These are phyloP conservation scores for Nycticebus coucang DNA, from an alignment of 2,113 vertebrate species.

Conservation along the genomic window DNA sequence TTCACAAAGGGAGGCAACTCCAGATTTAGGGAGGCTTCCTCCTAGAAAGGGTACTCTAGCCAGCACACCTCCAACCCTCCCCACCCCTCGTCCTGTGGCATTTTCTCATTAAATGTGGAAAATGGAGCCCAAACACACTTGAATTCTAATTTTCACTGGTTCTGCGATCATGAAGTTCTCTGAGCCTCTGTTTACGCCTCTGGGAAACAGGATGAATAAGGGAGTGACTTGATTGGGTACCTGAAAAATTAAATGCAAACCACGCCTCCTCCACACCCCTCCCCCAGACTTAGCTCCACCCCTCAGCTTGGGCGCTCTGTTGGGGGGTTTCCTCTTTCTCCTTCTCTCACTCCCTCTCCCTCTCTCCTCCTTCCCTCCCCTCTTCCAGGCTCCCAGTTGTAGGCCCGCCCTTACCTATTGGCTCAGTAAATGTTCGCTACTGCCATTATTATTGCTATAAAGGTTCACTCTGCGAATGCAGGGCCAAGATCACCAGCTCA, in stretches of 20 bases:
- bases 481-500: neutral
- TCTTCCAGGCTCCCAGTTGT: neutral
- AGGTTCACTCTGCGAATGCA: neutral
- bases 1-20: constrained; percentile 8
- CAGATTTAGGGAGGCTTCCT: neutral
- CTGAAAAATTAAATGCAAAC: neutral
- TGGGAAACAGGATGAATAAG: neutral
- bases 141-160: neutral
- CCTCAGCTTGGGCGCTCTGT: neutral
- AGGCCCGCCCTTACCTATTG: accelerated
- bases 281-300: neutral
- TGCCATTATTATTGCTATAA: neutral
- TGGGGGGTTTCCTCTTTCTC: too few relatives aligned
- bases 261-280: neutral
- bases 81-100: neutral
- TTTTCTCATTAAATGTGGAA: neutral
- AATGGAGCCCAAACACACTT: neutral
- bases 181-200: neutral
- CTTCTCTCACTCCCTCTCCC: too few relatives aligned
- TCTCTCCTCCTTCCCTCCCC: neutral
- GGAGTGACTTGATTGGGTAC: neutral
- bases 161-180: neutral
- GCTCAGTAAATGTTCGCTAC: neutral
- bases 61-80: neutral
- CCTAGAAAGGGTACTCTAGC: neutral